Conservation (phyloP, 2,113 vertebrate species). For the Leptocoma aspasia region DNA sequence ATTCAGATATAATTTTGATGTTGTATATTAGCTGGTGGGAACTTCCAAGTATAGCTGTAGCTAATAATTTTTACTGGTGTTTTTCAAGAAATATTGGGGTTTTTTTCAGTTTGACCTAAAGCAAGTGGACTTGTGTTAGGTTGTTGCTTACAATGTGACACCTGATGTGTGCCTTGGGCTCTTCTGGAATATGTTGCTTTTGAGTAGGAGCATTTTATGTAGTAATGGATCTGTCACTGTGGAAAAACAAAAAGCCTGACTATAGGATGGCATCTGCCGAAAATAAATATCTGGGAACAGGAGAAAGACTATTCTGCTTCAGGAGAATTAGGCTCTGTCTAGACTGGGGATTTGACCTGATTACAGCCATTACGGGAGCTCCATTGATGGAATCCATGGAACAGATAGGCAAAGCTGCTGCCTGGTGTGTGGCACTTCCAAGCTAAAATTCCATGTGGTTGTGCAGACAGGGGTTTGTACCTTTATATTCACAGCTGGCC, state of each 20-base stretch:
- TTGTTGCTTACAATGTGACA: not conserved
- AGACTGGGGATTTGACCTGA: constrained; percentile 65
- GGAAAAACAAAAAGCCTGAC: not conserved
- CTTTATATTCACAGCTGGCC: not conserved
- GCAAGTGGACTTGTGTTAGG: not conserved
- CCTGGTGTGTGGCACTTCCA: not conserved
- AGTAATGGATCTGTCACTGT: not conserved
- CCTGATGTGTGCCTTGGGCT: not conserved
- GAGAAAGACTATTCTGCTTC: constrained; percentile 12
- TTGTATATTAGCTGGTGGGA: not conserved
- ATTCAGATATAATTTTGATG: not conserved
- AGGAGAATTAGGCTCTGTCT: constrained; percentile 65
- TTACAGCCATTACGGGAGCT: constrained; percentile 24
- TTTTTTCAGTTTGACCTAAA: not conserved
- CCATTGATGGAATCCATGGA: not conserved
- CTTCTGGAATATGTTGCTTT: not conserved
- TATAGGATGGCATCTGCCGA: constrained; percentile 21
- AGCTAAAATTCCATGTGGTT: not conserved
- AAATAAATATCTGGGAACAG: constrained; percentile 41
- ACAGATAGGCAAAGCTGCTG: not conserved
- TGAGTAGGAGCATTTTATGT: not conserved
- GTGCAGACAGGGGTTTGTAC: not conserved
- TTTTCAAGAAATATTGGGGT: not conserved
- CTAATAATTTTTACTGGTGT: not conserved
- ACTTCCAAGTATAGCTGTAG: not conserved